Conservation (phyloP, 2,797 vertebrate species). For the Strix occidentalis region DNA sequence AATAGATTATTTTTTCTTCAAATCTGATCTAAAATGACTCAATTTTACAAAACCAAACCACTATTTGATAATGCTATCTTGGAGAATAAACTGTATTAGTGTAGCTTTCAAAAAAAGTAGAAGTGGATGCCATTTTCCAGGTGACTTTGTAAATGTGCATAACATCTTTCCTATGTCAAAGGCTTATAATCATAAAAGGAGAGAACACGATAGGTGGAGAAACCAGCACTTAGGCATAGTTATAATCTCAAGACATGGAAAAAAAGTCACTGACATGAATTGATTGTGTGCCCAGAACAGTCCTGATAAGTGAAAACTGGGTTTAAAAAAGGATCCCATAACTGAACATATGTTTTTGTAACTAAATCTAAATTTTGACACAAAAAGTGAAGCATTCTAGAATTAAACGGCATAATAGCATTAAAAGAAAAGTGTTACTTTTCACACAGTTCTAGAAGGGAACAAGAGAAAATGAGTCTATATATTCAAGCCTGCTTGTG, state of each 20-base stretch:
- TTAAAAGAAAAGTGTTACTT: background rate
- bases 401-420: background rate
- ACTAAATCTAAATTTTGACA: background rate
- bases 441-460: background rate
- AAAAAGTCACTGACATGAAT: background rate
- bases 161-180: background rate
- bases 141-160: background rate
- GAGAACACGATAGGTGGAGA: background rate
- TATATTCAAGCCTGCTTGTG: background rate
- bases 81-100: background rate
- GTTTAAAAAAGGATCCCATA: background rate
- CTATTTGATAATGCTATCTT: background rate
- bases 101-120: background rate
- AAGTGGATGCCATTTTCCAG: background rate
- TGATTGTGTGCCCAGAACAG: background rate
- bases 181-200: background rate
- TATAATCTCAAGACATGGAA: background rate
- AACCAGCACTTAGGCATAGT: background rate
- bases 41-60: background rate
- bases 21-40: background rate
- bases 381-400: background rate
- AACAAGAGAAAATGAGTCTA: background rate
- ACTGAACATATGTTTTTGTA: background rate
- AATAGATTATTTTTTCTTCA: background rate
- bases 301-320: background rate